Evolutionary conservation across 2,113 vertebrate species (phyloP).

Genomic region (Elanus axillaris): DNA sequence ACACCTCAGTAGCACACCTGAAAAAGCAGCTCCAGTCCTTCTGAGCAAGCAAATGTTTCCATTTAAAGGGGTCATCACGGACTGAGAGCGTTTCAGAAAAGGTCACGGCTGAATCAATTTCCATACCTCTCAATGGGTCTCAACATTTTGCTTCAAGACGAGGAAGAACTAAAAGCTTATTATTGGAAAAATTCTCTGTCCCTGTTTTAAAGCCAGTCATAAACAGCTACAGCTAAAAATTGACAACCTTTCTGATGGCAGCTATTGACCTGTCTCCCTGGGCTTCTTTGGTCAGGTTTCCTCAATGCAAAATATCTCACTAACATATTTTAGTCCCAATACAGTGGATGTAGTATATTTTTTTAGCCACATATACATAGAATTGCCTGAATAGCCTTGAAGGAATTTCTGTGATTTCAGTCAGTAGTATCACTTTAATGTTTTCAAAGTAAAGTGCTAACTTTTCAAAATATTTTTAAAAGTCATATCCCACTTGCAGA

Average conservation of each 20-base stretch:
- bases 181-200: neutral
- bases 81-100: neutral
- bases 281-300: neutral
- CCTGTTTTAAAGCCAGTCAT: neutral
- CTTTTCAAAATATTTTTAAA: neutral
- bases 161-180: neutral
- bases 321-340: neutral
- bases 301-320: neutral
- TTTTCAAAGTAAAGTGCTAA: neutral
- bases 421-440: neutral
- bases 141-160: neutral
- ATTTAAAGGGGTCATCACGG: neutral
- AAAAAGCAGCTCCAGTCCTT: neutral
- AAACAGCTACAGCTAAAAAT: neutral
- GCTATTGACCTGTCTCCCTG: neutral
- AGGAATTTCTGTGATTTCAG: neutral
- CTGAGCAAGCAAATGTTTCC: neutral
- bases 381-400: neutral
- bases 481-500: neutral
- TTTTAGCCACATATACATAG: neutral
- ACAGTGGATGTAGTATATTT: neutral
- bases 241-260: neutral
- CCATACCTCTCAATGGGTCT: neutral
- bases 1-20: neutral
- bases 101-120: neutral